Evolutionary conservation across 1,140 invertebrate genomes (phyloP).

Genomic region (Bombus fervidus): DNA sequence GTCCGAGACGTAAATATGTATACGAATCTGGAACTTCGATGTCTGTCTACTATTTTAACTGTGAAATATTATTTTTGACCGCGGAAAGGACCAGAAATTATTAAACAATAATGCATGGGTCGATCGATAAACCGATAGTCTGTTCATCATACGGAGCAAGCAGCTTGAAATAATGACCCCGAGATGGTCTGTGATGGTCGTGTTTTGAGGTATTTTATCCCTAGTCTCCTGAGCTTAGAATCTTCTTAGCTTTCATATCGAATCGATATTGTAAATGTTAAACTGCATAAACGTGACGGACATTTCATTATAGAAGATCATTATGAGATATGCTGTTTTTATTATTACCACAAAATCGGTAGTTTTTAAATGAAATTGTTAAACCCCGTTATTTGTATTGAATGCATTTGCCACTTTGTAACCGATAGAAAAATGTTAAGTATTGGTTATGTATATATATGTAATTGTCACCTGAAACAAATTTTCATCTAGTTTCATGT

Average conservation of each 20-base stretch:
- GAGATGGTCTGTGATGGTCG: neutral
- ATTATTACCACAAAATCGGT: neutral
- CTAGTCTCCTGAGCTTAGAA: neutral
- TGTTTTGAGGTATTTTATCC: neutral
- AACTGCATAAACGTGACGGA: no score
- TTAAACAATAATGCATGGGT: constrained; percentile 61
- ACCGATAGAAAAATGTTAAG: neutral
- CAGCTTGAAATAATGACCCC: constrained; percentile 38
- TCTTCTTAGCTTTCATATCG: neutral
- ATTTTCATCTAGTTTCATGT: constrained; percentile 2
- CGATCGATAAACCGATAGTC: constrained; percentile 52
- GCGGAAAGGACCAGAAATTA: constrained; percentile 30
- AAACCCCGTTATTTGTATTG: neutral
- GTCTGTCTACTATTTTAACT: neutral
- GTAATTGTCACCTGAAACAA: neutral
- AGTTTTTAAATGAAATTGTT: neutral
- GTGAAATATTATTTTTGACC: constrained; percentile 34
- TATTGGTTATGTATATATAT: neutral
- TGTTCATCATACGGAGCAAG: neutral
- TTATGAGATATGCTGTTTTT: neutral
- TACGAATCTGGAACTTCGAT: neutral
- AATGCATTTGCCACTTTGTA: neutral
- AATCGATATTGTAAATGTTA: neutral
- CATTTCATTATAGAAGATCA: no score
- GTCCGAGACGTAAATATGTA: neutral